Conservation (phyloP, 1,140 invertebrate species). For the Heterodera carotae region DNA sequence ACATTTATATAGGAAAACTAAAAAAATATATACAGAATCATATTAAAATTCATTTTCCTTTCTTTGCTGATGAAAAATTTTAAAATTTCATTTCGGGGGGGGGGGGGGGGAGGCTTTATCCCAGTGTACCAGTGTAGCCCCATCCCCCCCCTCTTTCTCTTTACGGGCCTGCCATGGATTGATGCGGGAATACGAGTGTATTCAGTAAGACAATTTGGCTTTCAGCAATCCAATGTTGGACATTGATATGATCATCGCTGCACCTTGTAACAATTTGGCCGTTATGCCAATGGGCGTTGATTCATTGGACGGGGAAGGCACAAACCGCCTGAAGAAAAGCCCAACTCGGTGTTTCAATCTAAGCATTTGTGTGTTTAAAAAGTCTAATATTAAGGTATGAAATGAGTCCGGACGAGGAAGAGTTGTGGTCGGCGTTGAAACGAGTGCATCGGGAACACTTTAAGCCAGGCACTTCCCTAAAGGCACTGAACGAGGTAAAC, state of each 20-base stretch:
- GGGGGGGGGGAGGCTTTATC: too few relatives aligned
- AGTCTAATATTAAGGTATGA: constrained; percentile 50
- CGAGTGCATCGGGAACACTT: constrained; percentile 54
- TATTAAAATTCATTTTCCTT: too few relatives aligned
- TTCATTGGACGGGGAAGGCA: constrained; percentile 7
- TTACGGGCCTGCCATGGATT: too few relatives aligned
- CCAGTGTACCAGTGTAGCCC: too few relatives aligned
- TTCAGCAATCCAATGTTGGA: constrained; percentile 42
- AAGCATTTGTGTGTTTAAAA: neutral
- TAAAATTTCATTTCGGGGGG: too few relatives aligned
- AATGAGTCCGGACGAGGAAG: constrained; percentile 56
- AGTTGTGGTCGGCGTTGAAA: constrained; percentile 56
- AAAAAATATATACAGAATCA: too few relatives aligned
- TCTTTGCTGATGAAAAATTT: too few relatives aligned
- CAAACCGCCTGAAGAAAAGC: constrained; percentile 29
- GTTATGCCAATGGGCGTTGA: constrained; percentile 43
- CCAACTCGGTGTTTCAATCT: constrained; percentile 10
- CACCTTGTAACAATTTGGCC: constrained; percentile 46
- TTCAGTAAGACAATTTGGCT: too few relatives aligned
- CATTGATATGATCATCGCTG: constrained; percentile 49
- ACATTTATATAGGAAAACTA: too few relatives aligned
- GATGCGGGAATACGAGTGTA: too few relatives aligned
- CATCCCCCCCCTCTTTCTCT: too few relatives aligned
- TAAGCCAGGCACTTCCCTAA: constrained; percentile 46
- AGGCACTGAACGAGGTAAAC: constrained; percentile 54